These are phyloP conservation scores for Hirundo rustica DNA, from an alignment of 2,797 vertebrate genomes.

Conservation along the genomic window DNA sequence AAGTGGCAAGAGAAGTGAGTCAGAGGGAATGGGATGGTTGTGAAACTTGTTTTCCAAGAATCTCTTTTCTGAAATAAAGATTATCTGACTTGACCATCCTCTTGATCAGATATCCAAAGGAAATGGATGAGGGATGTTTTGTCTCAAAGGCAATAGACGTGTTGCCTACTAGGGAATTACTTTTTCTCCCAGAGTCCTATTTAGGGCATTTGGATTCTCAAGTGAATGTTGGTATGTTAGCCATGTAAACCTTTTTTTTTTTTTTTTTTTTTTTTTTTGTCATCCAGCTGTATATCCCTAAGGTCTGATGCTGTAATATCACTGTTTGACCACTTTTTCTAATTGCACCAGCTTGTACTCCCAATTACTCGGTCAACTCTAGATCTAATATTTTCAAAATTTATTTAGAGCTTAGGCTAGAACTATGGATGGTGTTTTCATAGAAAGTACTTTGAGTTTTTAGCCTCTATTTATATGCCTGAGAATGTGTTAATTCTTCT, in stretches of 20 bases:
- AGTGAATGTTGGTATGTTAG: constrained; percentile 7
- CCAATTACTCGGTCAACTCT: background rate
- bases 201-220: constrained; percentile 33
- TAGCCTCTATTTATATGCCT: background rate
- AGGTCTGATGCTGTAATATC: background rate
- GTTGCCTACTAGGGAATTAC: background rate
- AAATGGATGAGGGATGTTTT: background rate
- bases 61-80: background rate
- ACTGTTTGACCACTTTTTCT: background rate
- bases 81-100: background rate
- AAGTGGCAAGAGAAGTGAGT: background rate
- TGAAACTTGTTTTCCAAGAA: background rate
- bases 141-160: background rate
- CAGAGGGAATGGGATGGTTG: background rate
- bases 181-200: background rate
- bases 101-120: background rate
- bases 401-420: background rate
- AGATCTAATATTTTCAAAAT: background rate
- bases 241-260: background rate
- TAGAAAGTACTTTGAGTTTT: background rate
- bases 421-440: background rate
- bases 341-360: background rate
- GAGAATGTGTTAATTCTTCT: background rate
- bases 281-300: background rate
- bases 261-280: background rate